Evolutionary conservation across 2,113 vertebrate species (phyloP), one percentile per base, ranked within the genome.

Genomic region (Chelonoidis abingdonii): DNA sequence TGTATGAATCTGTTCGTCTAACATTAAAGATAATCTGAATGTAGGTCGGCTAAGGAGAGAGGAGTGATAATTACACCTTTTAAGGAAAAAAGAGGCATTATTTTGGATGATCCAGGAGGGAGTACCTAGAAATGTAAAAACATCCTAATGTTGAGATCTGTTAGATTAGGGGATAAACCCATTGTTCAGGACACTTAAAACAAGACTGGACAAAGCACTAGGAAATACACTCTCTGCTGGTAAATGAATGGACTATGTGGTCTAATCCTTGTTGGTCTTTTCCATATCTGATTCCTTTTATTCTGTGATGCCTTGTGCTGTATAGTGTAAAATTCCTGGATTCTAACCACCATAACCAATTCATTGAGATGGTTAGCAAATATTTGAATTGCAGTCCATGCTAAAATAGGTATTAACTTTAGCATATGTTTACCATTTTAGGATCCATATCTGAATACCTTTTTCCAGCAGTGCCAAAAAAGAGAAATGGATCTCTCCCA

Each of bases 401-500:
- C 41, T 83, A 0, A 78, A 59, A 27, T 10, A 22, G 1, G 5
- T 1, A 3, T 53, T 96, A 78, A 90, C 24, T 9, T 75, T 38
- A 80, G 6, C 19, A 49, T 84, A n/a, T 57, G 31, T 95, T 96
- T 96, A 16, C 86, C 87, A 0, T 97, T 98, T 91, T 98, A 99
- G 99, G 99, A 99, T 98, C 98, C 98, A 89, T 99, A 99, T 96
- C 98, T 99, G 97, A 99, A 99, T 87, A 98, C 98, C 80, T 99
- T 99, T 98, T 99, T 99, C 98, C 98, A 98, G 97, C 99, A 99
- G 98, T 99, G 99, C 98, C 99, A 99, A 98, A 99, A 99, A 97
- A 98, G 99, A 98, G 99, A 99, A 97, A 98, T 98, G 87, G 99
- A 99, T 97, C 97, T 99, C 87, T 99, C 99, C 85, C 98, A 98